These are phyloP conservation scores for Megalonaias nervosa DNA, from an alignment of 1,140 invertebrate genomes.

Conservation along the genomic window DNA sequence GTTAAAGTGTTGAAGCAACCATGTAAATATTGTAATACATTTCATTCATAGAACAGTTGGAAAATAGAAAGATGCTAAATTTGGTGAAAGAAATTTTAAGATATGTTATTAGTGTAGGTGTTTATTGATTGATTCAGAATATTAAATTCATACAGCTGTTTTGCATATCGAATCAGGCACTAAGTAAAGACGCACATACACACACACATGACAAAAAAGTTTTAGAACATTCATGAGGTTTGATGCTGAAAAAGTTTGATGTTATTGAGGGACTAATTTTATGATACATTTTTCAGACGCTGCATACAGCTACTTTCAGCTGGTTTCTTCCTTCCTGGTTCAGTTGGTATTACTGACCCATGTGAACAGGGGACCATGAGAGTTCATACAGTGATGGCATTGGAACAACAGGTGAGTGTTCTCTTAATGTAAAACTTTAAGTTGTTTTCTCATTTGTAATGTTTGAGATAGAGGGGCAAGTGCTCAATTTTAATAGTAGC, in stretches of 20 bases:
- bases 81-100: no score
- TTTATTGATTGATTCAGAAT: no score
- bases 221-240: not conserved
- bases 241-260: not conserved
- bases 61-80: no score
- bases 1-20: no score
- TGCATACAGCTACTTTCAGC: conserved; percentile 92
- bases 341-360: conserved; percentile 94
- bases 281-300: conserved; percentile 72
- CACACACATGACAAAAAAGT: not conserved
- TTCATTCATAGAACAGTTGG: no score
- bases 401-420: conserved; percentile 86
- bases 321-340: conserved; percentile 96
- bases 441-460: no score
- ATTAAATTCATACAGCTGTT: no score
- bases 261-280: not conserved
- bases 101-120: no score
- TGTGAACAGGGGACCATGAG: conserved; percentile 91
- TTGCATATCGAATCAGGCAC: not conserved
- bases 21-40: no score
- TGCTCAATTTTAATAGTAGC: no score
- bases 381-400: conserved; percentile 90
- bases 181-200: not conserved
- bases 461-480: no score
- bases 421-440: not conserved